Base-by-base conservation (phyloP, 2,113 vertebrate species). In the Mus spicilegus region DNA sequence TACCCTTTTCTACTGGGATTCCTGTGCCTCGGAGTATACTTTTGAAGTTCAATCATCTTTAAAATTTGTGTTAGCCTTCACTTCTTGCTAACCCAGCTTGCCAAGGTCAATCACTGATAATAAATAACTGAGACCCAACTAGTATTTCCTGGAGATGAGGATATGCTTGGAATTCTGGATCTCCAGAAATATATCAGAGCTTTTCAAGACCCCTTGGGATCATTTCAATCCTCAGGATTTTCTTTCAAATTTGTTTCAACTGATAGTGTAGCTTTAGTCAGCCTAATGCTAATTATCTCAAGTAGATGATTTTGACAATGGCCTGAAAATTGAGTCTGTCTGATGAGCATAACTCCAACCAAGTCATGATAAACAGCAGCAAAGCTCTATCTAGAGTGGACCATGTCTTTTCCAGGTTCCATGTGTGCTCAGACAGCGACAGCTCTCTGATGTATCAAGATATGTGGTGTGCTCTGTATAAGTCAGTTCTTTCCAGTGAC, bases 181-280 rank as follows among this genome's bases (percentile, higher is more conserved):
- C 17, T 72, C 42, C 6, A 82, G 39, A 20, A 81, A 56, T 42
- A 76, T 24, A 2, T 69, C 33, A 56, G 5, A 3, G 36, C 28
- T 96, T 96, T 95, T 93, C 54, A 81, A 73, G 93, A 73, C 0
- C 5, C 39, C 85, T 73, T 84, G 69, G 19, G 24, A 70, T 67
- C 46, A 30, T 69, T 1, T 86, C 13, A 51, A 28, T 93, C 0
- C 17, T 1, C 56, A 91, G 17, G 65, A 11, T 30, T 69, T 91
- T 26, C 24, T 73, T 39, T 87, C 42, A 82, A 69, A 42, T 42
- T 84, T 91, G 39, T 92, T 51, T 30, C 69, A 69, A 24, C 0
- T 28, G n/a, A 24, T 39, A 70, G 1, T 54, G 3, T 3, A 85
- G 17, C 12, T 39, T 80, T 73, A 51, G 67, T 36, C 51, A 86